Percentiles rank a stretch among this genome's conserved stretches.
These are phyloP conservation scores for Myotis vivesi DNA, from an alignment of 2,797 vertebrate species.

Conservation along the genomic window DNA sequence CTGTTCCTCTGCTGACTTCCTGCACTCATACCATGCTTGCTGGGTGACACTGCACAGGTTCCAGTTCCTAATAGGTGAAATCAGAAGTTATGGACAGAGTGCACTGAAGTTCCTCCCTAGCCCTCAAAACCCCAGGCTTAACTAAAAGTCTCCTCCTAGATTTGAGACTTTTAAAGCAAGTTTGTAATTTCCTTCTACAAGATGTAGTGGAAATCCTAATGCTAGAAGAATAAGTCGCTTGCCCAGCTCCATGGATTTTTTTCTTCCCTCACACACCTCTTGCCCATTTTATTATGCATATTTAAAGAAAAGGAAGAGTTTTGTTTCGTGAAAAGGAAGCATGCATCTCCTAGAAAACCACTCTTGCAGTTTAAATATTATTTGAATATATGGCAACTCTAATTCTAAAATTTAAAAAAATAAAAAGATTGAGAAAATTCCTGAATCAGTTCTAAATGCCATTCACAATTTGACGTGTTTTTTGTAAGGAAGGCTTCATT, in stretches of 20 bases:
- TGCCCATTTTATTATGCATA: slow-evolving; percentile 80
- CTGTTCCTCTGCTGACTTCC: not conserved
- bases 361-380: slow-evolving; percentile 77
- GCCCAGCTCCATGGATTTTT: slow-evolving; percentile 63
- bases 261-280: slow-evolving; percentile 66
- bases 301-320: slow-evolving; percentile 81
- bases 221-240: slow-evolving; percentile 60
- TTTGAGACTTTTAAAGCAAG: not conserved
- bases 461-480: slow-evolving; percentile 76
- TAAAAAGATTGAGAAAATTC: slow-evolving; percentile 69
- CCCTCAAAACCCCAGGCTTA: not conserved
- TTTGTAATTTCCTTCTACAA: slow-evolving; percentile 55
- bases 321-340: slow-evolving; percentile 78
- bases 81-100: not conserved
- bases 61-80: not conserved
- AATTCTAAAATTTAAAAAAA: slow-evolving; percentile 79
- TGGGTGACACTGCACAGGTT: not conserved
- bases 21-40: not conserved
- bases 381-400: slow-evolving; percentile 78
- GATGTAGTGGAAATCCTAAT: slow-evolving; percentile 56
- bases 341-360: slow-evolving; percentile 77
- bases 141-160: not conserved
- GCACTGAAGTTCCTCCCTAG: not conserved
- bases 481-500: slow-evolving; percentile 60
- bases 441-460: slow-evolving; percentile 75